Conservation (phyloP, 2,113 vertebrate species). For the Apaloderma vittatum region DNA sequence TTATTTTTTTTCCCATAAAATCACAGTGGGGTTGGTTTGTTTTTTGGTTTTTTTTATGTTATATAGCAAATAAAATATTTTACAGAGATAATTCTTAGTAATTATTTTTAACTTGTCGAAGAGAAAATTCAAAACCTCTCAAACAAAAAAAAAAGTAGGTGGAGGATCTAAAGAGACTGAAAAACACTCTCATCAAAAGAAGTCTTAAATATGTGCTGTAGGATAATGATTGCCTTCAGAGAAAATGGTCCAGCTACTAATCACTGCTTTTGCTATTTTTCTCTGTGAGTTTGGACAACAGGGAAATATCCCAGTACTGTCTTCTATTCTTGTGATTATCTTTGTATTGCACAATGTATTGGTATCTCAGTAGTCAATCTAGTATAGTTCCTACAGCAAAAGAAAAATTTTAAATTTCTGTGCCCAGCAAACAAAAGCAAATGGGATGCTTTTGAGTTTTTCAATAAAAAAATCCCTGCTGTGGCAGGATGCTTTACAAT, state of each 20-base stretch:
- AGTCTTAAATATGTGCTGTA: neutral
- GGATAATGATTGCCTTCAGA: neutral
- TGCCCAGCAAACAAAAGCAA: neutral
- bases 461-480: neutral
- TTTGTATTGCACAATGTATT: neutral
- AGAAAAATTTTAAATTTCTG: neutral
- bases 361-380: neutral
- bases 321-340: neutral
- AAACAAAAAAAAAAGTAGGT: neutral
- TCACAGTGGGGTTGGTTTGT: neutral
- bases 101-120: neutral
- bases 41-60: neutral
- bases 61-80: neutral
- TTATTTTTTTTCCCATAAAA: neutral
- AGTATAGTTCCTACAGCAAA: neutral
- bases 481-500: neutral
- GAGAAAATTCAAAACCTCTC: neutral
- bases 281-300: neutral
- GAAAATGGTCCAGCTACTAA: neutral
- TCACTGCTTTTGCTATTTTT: neutral
- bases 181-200: neutral
- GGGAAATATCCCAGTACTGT: neutral
- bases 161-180: neutral
- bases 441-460: neutral
- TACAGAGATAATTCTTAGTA: neutral